Evolutionary conservation across 2,113 vertebrate species (phyloP).

Genomic region (Pteronura brasiliensis): DNA sequence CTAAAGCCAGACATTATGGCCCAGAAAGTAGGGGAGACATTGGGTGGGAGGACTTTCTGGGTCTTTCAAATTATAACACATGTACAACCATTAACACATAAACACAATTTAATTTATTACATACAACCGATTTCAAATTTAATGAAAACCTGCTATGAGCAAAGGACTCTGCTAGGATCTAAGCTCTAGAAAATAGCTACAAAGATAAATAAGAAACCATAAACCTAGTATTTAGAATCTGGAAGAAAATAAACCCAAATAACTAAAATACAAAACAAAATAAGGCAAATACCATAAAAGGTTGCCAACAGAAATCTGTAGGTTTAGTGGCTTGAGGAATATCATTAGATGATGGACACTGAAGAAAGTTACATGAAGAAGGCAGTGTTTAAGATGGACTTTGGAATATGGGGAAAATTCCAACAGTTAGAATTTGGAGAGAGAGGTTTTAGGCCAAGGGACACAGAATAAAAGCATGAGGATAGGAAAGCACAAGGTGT

Average conservation of each 20-base stretch:
- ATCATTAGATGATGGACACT: not conserved
- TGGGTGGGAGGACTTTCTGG: not conserved
- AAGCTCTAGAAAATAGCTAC: conserved; percentile 1
- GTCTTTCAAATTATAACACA: not conserved
- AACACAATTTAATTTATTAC: not conserved
- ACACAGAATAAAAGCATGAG: not conserved
- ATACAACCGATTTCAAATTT: not conserved
- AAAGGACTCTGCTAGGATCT: not conserved
- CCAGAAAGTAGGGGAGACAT: not conserved
- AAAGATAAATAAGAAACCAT: conserved; percentile 11
- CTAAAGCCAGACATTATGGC: not conserved
- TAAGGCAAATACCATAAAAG: not conserved
- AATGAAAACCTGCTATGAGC: not conserved
- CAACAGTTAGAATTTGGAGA: not conserved
- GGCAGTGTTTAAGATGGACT: not conserved
- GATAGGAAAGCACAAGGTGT: not conserved
- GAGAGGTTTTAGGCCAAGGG: not conserved
- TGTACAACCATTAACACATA: not conserved
- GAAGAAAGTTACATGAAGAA: not conserved
- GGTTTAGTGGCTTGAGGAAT: not conserved
- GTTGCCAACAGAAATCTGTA: not conserved
- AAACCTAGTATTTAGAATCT: not conserved
- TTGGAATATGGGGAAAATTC: not conserved
- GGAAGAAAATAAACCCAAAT: not conserved
- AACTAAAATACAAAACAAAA: conserved; percentile 27